Evolutionary conservation across 2,797 vertebrate species (phyloP).

Genomic region (Esox masquinongy): DNA sequence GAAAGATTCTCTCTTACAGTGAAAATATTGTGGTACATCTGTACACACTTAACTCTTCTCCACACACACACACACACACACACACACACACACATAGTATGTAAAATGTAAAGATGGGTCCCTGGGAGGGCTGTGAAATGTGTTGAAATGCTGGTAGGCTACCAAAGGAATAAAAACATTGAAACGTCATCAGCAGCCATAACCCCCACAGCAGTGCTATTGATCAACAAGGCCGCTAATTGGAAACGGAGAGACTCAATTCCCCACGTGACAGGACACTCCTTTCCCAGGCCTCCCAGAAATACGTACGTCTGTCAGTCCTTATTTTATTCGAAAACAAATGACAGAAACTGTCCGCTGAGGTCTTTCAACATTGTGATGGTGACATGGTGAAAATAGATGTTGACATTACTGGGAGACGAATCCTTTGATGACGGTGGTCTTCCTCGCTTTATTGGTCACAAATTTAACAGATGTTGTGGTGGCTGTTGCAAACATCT

Average conservation of each 20-base stretch:
- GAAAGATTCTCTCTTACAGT: constrained; percentile 71
- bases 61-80: constrained; percentile 39
- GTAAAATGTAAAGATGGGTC: constrained; percentile 20
- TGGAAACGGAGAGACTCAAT: constrained; percentile 23
- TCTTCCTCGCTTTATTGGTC: not conserved
- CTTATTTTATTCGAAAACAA: constrained; percentile 40
- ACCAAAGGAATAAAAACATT: constrained; percentile 30
- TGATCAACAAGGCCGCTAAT: constrained; percentile 48
- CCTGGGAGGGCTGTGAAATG: constrained; percentile 31
- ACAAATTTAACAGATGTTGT: not conserved
- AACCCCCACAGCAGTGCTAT: constrained; percentile 19
- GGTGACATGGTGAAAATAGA: constrained; percentile 37
- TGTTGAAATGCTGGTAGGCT: constrained; percentile 38
- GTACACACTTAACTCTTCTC: constrained; percentile 72
- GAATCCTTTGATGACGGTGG: constrained; percentile 55
- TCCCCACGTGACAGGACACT: not conserved
- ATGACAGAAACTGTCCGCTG: constrained; percentile 49
- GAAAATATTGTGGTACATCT: constrained; percentile 84
- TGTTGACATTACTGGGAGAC: constrained; percentile 23
- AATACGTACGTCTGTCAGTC: constrained; percentile 13
- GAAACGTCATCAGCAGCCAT: constrained; percentile 28
- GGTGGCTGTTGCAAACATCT: too few relatives aligned
- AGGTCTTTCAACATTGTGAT: constrained; percentile 35
- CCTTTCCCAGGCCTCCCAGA: constrained; percentile 20
- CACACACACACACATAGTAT: constrained; percentile 25